Conservation (phyloP, 2,888 invertebrate genomes). For the Pandemis corylana region DNA sequence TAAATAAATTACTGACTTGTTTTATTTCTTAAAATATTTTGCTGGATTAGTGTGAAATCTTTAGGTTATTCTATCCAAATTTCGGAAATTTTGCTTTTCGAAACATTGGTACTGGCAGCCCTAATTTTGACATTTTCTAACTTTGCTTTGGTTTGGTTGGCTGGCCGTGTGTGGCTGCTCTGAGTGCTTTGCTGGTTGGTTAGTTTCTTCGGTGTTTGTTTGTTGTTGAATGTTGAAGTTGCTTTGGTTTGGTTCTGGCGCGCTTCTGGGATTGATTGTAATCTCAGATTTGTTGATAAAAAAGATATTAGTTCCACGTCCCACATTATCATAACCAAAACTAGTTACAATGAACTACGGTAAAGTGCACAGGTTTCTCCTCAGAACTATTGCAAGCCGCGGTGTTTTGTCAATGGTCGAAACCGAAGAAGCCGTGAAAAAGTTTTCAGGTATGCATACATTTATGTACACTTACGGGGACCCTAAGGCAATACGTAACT, state of each 20-base stretch:
- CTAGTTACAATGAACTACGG: slow-evolving; percentile 62
- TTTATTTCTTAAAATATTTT: too few relatives aligned
- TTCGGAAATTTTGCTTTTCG: too few relatives aligned
- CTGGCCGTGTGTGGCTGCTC: too few relatives aligned
- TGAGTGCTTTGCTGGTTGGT: too few relatives aligned
- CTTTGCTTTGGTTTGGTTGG: too few relatives aligned
- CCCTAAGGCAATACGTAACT: too few relatives aligned
- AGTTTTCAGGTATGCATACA: slow-evolving; percentile 54
- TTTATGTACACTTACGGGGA: neutral
- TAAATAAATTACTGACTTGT: too few relatives aligned
- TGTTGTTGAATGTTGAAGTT: neutral
- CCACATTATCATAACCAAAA: neutral
- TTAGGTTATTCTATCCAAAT: too few relatives aligned
- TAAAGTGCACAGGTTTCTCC: slow-evolving; percentile 63
- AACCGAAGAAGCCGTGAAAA: slow-evolving; percentile 54
- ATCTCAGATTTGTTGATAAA: slow-evolving; percentile 4
- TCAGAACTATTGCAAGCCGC: slow-evolving; percentile 69
- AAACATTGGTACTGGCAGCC: neutral
- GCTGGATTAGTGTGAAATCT: too few relatives aligned
- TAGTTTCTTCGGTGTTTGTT: too few relatives aligned
- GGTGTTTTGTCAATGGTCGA: slow-evolving; percentile 69
- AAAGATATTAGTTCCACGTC: neutral
- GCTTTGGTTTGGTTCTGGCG: neutral
- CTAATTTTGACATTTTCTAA: too few relatives aligned
- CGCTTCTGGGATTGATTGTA: neutral